Evolutionary conservation across 2,113 vertebrate genomes (phyloP), one percentile per base, ranked within the genome.

Genomic region (Sylvia atricapilla): DNA sequence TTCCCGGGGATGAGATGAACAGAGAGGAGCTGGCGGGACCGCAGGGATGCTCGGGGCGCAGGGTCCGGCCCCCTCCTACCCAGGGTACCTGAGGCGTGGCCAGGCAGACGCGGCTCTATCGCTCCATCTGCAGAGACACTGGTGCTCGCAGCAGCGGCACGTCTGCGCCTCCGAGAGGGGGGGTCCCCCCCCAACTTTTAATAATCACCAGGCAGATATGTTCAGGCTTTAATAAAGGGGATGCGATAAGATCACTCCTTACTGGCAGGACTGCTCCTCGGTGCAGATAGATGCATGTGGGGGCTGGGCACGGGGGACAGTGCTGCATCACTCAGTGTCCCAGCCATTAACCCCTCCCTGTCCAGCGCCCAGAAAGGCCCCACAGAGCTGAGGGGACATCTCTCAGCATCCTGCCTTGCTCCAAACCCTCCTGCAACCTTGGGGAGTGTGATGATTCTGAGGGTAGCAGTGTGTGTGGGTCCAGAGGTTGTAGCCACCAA

Each of bases 191-290:
- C 93, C 94, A 93, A 80, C 92, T 96, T 97, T 97, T 97, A 97
- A 97, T 97, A 97, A 97, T 96, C 93, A 90, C 90, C 93, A 97
- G 95, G 94, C 96, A 97, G 97, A 97, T 97, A 97, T 56, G 95
- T 89, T 70, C 28, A 58, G 78, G 93, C 95, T 97, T 97, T 97
- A 97, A 97, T 97, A 97, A 97, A 97, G 94, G 95, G 86, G 91
- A 83, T 76, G 58, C 14, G 97, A 97, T 97, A 97, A 92, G 95
- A 97, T 97, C 97, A 21, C 92, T 96, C 81, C 91, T 94, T 76
- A 58, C 97, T 97, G 96, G 97, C 97, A 97, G 97, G 90, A 91
- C 95, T 89, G 94, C 96, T 97, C 93, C 85, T 92, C 67, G 2
- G 94, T 83, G 92, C 89, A 95, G 94, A 95, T 91, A 94, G 90